Base-by-base conservation (phyloP, 2,888 invertebrate genomes). In the Dione vanillae region DNA sequence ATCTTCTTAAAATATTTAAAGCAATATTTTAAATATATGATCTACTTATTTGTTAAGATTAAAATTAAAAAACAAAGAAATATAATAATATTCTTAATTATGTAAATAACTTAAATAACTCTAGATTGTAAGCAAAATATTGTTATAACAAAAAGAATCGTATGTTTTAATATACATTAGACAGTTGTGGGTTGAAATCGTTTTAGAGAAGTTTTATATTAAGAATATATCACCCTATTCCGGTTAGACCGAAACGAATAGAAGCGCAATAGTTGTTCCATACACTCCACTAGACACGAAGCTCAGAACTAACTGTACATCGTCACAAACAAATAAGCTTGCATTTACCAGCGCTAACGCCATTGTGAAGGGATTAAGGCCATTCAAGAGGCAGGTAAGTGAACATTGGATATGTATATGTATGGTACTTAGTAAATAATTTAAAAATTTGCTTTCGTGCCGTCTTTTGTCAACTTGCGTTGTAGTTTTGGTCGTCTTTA, bases 311-410 rank as follows among this genome's bases (percentile, higher is more conserved):
- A 92, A 92, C 92, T 88, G 92, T 92, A 91, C 84, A 87, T 82
- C 83, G 84, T 87, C 85, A 82, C 88, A 83, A 85, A 88, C 86
- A 86, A 87, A 87, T 83, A 84, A 82, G 84, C 82, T 78, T 76
- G 79, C 81, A 82, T 84, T 85, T 87, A 88, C 86, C 81, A 72
- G 83, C 82, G 80, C 82, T 83, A 82, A 82, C 82, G 78, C 87
- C 74, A 86, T 92, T 92, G 91, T 92, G 75, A 75, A 56, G 74
- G 85, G 90, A 90, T 91, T 90, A 88, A 69, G 78, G 78, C 85
- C 85, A 88, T 87, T 88, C 80, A 86, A 79, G 75, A 70, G 78
- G 83, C 91, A 91, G 92, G 91, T 92, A 92, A 90, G 82, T 85
- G 87, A 79, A 78, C 86, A 80, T 81, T 82, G 79, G 78, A 79